phyloP scores from a whole-genome alignment of 2,797 vertebrate genomes.

The Neosilurus mollespiculum region DNA sequence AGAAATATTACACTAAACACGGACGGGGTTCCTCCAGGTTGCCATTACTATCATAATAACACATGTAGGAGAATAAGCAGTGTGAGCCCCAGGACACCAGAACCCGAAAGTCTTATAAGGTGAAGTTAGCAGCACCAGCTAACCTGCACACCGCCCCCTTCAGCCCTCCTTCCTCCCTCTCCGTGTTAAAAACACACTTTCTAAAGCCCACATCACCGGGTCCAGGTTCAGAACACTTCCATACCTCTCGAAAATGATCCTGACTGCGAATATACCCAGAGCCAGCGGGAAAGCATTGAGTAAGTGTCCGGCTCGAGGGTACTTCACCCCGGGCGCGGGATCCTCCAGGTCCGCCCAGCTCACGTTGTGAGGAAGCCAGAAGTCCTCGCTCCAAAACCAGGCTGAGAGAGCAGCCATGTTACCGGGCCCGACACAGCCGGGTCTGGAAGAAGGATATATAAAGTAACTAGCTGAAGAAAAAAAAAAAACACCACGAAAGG shows the following conservation, averaged over 20 bases:
- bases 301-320: constrained; percentile 84
- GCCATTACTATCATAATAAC: no score
- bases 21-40: no score
- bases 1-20: no score
- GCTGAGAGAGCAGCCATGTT: constrained; percentile 83
- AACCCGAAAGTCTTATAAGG: no score
- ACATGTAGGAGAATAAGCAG: no score
- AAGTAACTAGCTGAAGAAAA: constrained; percentile 31
- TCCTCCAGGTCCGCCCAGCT: constrained; percentile 91
- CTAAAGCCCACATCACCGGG: not conserved
- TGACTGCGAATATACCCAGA: constrained; percentile 81
- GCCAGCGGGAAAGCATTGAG: constrained; percentile 85
- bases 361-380: constrained; percentile 95
- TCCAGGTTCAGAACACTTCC: constrained; percentile 11
- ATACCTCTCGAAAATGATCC: constrained; percentile 93
- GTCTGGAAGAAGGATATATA: constrained; percentile 55
- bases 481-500: not conserved
- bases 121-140: no score
- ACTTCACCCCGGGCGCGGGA: constrained; percentile 76
- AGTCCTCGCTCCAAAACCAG: constrained; percentile 96
- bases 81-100: no score
- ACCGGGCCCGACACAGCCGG: not conserved
- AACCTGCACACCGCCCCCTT: no score
- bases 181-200: not conserved
- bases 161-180: no score